Percentiles rank a stretch among this genome's conserved stretches.
These are phyloP conservation scores for Thumatha senex DNA, from an alignment of 2,888 invertebrate genomes.

Conservation along the genomic window DNA sequence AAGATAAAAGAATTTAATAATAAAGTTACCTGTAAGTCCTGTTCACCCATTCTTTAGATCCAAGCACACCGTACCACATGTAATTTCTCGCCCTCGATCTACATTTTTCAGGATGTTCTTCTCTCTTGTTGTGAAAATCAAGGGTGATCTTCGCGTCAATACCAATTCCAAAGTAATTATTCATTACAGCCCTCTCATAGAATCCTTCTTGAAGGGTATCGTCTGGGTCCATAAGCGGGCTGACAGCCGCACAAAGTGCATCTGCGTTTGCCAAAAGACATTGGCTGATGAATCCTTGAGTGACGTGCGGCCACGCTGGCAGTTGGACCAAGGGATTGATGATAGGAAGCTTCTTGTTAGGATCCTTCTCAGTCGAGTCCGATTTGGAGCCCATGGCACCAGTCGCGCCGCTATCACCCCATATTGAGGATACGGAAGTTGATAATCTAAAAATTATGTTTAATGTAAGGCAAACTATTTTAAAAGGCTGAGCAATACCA, in stretches of 20 bases:
- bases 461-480: background rate
- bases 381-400: constrained; percentile 55
- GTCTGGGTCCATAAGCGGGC: constrained; percentile 96
- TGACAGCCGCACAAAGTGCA: constrained; percentile 97
- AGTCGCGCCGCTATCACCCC: constrained; percentile 69
- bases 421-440: constrained; percentile 79
- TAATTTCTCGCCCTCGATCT: constrained; percentile 96
- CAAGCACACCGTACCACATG: constrained; percentile 96
- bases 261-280: constrained; percentile 98
- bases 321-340: constrained; percentile 94
- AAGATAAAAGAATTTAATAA: too few species aligned
- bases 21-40: constrained; percentile 90
- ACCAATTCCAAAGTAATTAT: constrained; percentile 99
- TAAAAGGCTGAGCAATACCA: too few species aligned
- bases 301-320: constrained; percentile 94
- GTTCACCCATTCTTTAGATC: constrained; percentile 91
- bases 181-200: constrained; percentile 98
- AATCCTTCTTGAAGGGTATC: constrained; percentile 94
- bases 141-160: constrained; percentile 98
- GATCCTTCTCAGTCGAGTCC: constrained; percentile 81
- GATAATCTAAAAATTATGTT: constrained; percentile 60
- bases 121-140: constrained; percentile 98
- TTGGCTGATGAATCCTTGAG: constrained; percentile 95
- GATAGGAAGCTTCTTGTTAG: constrained; percentile 89
- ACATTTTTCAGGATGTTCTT: constrained; percentile 98